These are phyloP conservation scores for Epistrophe grossulariae DNA, from an alignment of 2,888 invertebrate genomes.

Conservation along the genomic window DNA sequence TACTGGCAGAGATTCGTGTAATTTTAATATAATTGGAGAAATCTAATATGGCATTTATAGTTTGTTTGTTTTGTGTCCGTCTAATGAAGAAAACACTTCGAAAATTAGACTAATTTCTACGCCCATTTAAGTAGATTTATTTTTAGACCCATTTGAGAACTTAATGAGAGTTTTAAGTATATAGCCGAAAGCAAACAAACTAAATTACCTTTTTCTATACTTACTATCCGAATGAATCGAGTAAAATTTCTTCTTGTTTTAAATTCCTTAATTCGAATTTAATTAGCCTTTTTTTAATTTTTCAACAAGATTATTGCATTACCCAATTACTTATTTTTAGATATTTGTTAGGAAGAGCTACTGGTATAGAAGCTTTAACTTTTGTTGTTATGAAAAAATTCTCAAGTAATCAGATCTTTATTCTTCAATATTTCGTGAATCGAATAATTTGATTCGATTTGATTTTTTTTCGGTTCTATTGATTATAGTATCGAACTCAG, in stretches of 20 bases:
- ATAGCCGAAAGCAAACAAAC: background rate
- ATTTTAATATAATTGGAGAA: constrained; percentile 13
- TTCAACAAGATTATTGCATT: too few species aligned
- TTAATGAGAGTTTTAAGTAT: background rate
- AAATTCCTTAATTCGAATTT: background rate
- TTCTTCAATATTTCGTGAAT: too few species aligned
- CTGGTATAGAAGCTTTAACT: too few species aligned
- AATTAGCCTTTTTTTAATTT: background rate
- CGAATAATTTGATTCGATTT: too few species aligned
- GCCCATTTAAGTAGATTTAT: background rate
- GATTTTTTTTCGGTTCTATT: too few species aligned
- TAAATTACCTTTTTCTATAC: too few species aligned
- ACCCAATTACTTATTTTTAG: too few species aligned
- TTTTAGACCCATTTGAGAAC: background rate
- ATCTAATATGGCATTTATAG: constrained; percentile 2
- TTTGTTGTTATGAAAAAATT: too few species aligned
- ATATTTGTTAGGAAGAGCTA: too few species aligned
- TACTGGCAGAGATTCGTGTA: background rate
- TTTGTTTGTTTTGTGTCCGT: background rate
- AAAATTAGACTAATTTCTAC: background rate
- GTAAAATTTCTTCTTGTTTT: background rate
- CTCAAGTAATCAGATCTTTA: too few species aligned
- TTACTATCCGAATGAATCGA: background rate
- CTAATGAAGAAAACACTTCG: background rate
- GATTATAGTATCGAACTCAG: too few species aligned